phyloP scores from a whole-genome alignment of 2,888 invertebrate genomes.

The Dasypolia templi region DNA sequence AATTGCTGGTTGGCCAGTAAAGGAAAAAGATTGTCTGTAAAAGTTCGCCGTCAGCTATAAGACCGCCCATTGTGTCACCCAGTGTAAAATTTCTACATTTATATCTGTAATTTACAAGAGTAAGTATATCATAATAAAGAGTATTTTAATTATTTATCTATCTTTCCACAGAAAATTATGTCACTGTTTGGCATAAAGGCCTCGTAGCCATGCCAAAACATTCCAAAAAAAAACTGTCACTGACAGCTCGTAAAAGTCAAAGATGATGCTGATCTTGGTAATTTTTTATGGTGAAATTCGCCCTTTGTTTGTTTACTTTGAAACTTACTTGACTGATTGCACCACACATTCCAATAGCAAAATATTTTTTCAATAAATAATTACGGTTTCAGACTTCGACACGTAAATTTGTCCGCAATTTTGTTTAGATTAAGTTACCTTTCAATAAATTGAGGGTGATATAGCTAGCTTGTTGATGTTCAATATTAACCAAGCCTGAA shows the following conservation, averaged over 20 bases:
- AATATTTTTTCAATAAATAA: not conserved
- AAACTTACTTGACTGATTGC: not conserved
- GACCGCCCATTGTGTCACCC: no score
- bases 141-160: no score
- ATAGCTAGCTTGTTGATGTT: not conserved
- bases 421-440: not conserved
- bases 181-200: no score
- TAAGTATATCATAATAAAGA: no score
- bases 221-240: not conserved
- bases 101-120: no score
- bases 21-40: no score
- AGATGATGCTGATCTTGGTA: not conserved
- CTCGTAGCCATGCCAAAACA: no score
- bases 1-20: no score
- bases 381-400: not conserved
- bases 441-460: not conserved
- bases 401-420: not conserved
- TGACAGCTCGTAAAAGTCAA: not conserved
- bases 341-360: not conserved
- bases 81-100: no score
- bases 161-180: no score
- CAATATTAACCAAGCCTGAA: no score
- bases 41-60: no score
- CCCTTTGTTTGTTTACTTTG: not conserved
- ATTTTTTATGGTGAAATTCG: not conserved